phyloP scores from a whole-genome alignment of 2,113 vertebrate species.

The Paradoxurus hermaphroditus region DNA sequence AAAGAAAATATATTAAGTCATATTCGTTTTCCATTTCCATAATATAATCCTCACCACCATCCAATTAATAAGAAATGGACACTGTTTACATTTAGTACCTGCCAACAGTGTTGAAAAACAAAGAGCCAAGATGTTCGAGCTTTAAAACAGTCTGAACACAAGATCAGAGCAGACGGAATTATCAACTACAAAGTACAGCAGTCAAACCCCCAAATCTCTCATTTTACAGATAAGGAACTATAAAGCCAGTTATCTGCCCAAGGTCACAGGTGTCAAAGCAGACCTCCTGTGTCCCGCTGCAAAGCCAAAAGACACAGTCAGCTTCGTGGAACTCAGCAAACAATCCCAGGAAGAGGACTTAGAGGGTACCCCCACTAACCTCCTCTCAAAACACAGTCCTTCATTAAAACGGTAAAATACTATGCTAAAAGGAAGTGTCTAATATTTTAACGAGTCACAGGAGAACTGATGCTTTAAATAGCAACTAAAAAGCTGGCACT shows the following conservation, averaged over 20 bases:
- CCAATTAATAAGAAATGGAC: not conserved
- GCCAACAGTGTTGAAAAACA: not conserved
- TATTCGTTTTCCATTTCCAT: not conserved
- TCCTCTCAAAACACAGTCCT: not conserved
- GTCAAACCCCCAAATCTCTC: not conserved
- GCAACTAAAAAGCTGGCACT: not conserved
- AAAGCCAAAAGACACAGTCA: not conserved
- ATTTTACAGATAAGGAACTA: not conserved
- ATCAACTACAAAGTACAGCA: not conserved
- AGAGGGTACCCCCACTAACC: rapidly evolving
- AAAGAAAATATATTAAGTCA: not conserved
- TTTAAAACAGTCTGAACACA: not conserved
- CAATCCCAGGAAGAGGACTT: too few relatives aligned
- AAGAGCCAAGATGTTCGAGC: not conserved
- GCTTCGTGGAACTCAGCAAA: not conserved
- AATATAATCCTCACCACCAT: not conserved
- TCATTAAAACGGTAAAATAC: not conserved
- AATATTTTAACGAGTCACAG: not conserved
- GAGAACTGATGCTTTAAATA: not conserved
- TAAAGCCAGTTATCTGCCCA: not conserved
- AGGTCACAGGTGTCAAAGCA: not conserved
- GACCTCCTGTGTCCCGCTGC: not conserved
- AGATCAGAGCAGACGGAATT: not conserved
- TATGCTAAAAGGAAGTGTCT: not conserved
- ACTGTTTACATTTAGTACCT: not conserved